phyloP scores from a whole-genome alignment of 2,888 invertebrate species.

The Sturmia bella region DNA sequence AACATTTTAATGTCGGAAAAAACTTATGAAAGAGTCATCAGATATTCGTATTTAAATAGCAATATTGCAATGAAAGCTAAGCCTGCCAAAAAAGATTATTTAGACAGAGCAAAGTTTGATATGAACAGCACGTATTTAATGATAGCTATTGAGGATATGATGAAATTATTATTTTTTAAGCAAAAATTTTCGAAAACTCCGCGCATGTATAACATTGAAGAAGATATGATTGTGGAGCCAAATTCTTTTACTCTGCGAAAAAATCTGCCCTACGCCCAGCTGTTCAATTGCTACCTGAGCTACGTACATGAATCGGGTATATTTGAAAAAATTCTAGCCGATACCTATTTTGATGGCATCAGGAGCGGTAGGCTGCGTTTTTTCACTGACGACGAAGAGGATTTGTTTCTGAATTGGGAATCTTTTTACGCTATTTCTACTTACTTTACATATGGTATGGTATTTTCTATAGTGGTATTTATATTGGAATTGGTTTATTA shows the following conservation, averaged over 20 bases:
- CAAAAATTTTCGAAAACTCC: conserved; percentile 31
- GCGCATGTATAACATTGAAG: conserved; percentile 11
- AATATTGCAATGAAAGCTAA: background rate
- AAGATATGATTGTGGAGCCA: background rate
- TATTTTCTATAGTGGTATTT: background rate
- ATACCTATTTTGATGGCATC: conserved; percentile 22
- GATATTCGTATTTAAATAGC: background rate
- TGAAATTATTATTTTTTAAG: conserved; percentile 33
- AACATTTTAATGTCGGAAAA: background rate
- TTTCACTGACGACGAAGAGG: background rate
- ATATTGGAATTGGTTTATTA: conserved; percentile 1
- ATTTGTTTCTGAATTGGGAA: background rate
- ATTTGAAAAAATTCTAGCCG: background rate
- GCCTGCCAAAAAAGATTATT: background rate
- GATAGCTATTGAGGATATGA: conserved; percentile 6
- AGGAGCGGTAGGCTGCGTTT: conserved; percentile 28
- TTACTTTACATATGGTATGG: background rate
- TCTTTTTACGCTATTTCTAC: background rate
- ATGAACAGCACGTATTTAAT: background rate
- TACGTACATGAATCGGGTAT: conserved; percentile 31
- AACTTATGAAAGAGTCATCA: background rate
- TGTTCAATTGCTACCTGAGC: conserved; percentile 19
- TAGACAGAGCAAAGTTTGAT: background rate
- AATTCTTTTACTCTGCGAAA: background rate
- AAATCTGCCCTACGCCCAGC: conserved; percentile 14